These are phyloP conservation scores for Micronycteris hirsuta DNA, from an alignment of 2,113 vertebrate species.

Conservation along the genomic window DNA sequence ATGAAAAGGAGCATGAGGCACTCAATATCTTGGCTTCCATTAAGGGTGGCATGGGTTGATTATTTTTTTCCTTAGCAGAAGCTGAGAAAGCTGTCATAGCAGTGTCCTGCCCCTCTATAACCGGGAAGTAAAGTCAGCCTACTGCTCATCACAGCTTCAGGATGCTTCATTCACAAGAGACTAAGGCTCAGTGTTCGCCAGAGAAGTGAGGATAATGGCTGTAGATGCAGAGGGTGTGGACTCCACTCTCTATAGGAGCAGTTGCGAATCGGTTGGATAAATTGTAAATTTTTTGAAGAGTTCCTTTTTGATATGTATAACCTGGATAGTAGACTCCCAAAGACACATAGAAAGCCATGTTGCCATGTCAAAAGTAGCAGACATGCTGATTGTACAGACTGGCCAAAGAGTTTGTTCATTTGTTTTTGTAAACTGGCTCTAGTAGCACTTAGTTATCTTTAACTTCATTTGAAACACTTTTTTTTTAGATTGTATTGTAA, in stretches of 20 bases:
- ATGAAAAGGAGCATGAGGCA: background rate
- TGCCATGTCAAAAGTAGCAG: background rate
- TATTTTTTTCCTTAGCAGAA: background rate
- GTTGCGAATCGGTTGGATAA: background rate
- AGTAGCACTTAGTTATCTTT: too few relatives aligned
- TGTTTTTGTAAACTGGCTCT: too few relatives aligned
- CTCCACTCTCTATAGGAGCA: background rate
- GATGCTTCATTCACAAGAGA: background rate
- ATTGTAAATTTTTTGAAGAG: background rate
- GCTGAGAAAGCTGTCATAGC: background rate
- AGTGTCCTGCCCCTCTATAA: background rate
- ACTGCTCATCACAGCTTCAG: background rate
- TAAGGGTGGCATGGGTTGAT: too few relatives aligned
- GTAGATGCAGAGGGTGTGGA: background rate
- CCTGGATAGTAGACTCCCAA: too few relatives aligned
- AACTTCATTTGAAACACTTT: too few relatives aligned
- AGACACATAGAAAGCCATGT: background rate
- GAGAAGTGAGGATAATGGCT: background rate
- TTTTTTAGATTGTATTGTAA: too few relatives aligned
- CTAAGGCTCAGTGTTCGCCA: background rate
- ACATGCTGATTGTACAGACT: rapidly evolving
- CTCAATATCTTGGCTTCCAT: background rate
- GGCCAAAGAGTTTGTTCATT: too few relatives aligned
- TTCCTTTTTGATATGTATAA: background rate
- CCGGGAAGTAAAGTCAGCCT: background rate